Percentiles rank a stretch among this genome's conserved stretches.
These are phyloP conservation scores for Toxotes lorentzi DNA, from an alignment of 2,797 vertebrate species.

Conservation along the genomic window DNA sequence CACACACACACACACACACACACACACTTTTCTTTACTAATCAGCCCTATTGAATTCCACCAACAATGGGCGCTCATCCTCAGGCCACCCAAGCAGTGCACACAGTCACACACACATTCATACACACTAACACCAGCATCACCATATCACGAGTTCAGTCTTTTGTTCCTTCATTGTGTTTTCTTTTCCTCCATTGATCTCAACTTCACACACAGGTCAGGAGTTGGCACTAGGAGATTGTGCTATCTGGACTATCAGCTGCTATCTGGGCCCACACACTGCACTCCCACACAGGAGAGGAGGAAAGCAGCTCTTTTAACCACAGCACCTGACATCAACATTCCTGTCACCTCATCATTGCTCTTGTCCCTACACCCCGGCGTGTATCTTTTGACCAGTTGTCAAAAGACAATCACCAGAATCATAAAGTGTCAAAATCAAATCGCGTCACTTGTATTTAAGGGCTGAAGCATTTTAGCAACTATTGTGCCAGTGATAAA, in stretches of 20 bases:
- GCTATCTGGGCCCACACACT: constrained; percentile 67
- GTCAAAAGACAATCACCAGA: neutral
- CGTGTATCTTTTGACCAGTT: neutral
- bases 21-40: constrained; percentile 79
- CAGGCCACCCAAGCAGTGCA: constrained; percentile 85
- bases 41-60: constrained; percentile 85
- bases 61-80: constrained; percentile 85
- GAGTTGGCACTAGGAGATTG: constrained; percentile 58
- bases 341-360: neutral
- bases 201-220: constrained; percentile 78
- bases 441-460: neutral
- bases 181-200: constrained; percentile 73
- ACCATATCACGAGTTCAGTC: constrained; percentile 81
- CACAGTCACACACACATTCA: constrained; percentile 41
- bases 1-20: constrained; percentile 56
- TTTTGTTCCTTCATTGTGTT: constrained; percentile 81
- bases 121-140: constrained; percentile 61
- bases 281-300: constrained; percentile 30
- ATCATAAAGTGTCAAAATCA: neutral
- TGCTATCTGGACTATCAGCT: constrained; percentile 73
- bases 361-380: neutral
- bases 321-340: neutral
- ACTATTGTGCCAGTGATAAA: neutral
- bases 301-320: constrained; percentile 20
- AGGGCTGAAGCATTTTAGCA: neutral